Evolutionary conservation across 2,888 invertebrate genomes (phyloP), one percentile per base, ranked within the genome.

Genomic region (Eustalomyia histrio): DNA sequence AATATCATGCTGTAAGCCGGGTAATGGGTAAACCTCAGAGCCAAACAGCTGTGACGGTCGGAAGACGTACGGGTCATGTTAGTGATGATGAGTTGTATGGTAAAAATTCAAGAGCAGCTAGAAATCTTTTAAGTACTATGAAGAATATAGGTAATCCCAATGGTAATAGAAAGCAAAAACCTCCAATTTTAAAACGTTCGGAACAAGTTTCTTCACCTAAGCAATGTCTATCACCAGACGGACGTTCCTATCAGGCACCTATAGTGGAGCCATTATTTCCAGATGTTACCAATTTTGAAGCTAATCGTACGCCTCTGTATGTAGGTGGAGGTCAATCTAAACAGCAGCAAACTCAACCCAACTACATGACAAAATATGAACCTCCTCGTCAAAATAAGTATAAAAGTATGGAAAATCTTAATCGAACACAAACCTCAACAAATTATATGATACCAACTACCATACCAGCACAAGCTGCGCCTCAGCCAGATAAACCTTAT

Each of bases 1-100:
- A 93, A 87, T 94, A 94, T 87, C 92, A 92, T 75, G 93, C 94
- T 58, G 93, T 94, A 80, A 93, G 94, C 63, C 94, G 93, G 86
- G 95, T 95, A n/a, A 95, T 95, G 95, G 92, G 93, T 64, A 95
- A 94, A 0, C 95, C 95, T 0, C 93, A 94, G 78, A 92, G 93
- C 76, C 95, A 95, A 86, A 93, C 94, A 83, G 95, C 95, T 43
- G 94, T 94, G 16, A 93, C 94, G 17, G 92, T 90, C 8, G 87
- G 87, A 2, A 85, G 88, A 2, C 86, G 89, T 16, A 88, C 89
- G 1, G 86, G 86, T 0, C 88, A 89, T 39, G 85, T 88, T 18
- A 88, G 90, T 50, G 89, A 90, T 84, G 92, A 92, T 84, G 92
- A 92, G 80, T 87, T 87, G 2, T 89, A 86, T 61, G 90, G 89